These are phyloP conservation scores for Leptinotarsa tumamoca DNA, from an alignment of 2,888 invertebrate species.

Conservation along the genomic window DNA sequence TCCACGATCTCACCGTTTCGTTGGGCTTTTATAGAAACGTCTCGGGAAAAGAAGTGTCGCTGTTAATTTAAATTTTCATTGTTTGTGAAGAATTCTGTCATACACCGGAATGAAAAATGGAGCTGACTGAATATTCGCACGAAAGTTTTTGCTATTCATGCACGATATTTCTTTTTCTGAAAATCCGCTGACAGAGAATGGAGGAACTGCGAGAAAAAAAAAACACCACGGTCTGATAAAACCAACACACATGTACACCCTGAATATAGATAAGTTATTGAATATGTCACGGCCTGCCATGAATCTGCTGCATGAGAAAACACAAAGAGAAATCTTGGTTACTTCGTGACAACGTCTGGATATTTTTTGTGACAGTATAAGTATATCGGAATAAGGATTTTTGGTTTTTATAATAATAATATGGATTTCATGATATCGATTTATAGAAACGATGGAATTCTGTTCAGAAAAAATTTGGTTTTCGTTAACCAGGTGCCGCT, in stretches of 20 bases:
- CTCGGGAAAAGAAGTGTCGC: neutral
- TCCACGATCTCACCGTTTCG: neutral
- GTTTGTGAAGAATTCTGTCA: constrained; percentile 8
- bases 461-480: no score
- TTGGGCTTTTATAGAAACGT: neutral
- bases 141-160: constrained; percentile 11
- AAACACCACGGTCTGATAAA: neutral
- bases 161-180: constrained; percentile 1
- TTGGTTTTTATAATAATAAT: no score
- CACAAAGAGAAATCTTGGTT: no score
- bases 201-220: neutral
- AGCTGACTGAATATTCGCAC: neutral
- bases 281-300: no score
- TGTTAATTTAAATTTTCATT: constrained; percentile 13
- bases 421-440: no score
- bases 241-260: neutral
- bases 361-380: no score
- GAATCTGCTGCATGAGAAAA: no score
- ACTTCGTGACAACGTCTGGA: no score
- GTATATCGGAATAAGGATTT: no score
- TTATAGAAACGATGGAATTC: no score
- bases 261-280: neutral
- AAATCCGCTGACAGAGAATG: constrained; percentile 4
- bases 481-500: no score
- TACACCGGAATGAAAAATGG: constrained; percentile 10